These are phyloP conservation scores for Papilio helenus DNA, from an alignment of 1,140 invertebrate genomes.

Conservation along the genomic window DNA sequence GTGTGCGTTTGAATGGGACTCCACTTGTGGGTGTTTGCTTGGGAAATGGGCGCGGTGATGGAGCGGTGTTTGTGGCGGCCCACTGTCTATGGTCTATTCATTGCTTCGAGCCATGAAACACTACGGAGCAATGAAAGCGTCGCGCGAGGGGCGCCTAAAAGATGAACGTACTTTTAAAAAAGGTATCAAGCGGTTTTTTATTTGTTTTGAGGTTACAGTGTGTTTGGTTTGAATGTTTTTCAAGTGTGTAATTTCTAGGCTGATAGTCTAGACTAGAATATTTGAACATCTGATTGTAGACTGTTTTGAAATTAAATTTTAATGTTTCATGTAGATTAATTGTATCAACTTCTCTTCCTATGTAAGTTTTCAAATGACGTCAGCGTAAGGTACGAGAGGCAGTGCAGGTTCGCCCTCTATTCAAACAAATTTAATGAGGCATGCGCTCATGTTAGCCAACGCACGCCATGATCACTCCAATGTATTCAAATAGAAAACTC, in stretches of 20 bases:
- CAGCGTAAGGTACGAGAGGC: constrained; percentile 51
- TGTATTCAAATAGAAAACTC: constrained; percentile 36
- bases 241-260: neutral
- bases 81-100: constrained; percentile 61
- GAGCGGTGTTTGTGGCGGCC: constrained; percentile 69
- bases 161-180: constrained; percentile 4
- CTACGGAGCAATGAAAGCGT: constrained; percentile 22
- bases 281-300: neutral
- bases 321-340: too few species aligned
- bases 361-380: constrained; percentile 43
- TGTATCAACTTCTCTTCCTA: too few species aligned
- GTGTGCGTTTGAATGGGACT: constrained; percentile 40
- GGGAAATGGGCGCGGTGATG: constrained; percentile 68
- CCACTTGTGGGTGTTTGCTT: constrained; percentile 64
- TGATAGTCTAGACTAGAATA: neutral
- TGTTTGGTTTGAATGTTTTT: constrained; percentile 31
- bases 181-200: constrained; percentile 10
- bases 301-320: too few species aligned
- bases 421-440: constrained; percentile 81
- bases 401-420: constrained; percentile 70
- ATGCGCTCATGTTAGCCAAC: constrained; percentile 56
- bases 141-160: constrained; percentile 18
- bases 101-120: constrained; percentile 38
- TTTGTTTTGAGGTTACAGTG: neutral
- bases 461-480: constrained; percentile 49